These are phyloP conservation scores for Australoheros facetus DNA, from an alignment of 2,797 vertebrate species.

Conservation along the genomic window DNA sequence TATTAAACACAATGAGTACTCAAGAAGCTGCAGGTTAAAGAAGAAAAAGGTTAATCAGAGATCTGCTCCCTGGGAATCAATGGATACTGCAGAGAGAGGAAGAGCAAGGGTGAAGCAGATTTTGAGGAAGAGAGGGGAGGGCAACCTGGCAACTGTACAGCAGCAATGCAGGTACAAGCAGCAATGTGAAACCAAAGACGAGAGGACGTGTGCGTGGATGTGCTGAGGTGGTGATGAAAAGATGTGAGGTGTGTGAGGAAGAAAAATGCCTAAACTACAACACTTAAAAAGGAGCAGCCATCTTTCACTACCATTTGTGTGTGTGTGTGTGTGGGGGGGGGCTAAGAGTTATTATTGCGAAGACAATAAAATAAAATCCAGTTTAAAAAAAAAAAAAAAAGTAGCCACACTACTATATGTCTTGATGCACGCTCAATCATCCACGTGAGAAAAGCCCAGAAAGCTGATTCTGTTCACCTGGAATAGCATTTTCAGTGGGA, in stretches of 20 bases:
- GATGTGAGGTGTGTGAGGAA: neutral
- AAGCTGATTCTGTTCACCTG: neutral
- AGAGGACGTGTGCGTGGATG: neutral
- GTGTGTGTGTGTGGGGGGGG: too few relatives aligned
- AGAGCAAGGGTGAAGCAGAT: neutral
- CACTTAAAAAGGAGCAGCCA: neutral
- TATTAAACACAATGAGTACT: neutral
- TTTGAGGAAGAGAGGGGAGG: neutral
- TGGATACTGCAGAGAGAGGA: conserved; percentile 19
- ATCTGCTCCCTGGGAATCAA: conserved; percentile 9
- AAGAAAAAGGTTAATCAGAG: conserved; percentile 14
- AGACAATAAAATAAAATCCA: neutral
- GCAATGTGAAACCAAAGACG: conserved; percentile 29
- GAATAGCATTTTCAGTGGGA: too few relatives aligned
- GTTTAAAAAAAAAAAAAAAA: neutral
- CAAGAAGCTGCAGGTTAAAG: conserved; percentile 17
- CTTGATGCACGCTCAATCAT: neutral
- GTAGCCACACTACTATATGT: neutral
- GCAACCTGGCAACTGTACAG: conserved; percentile 32
- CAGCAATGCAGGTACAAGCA: conserved; percentile 45
- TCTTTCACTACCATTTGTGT: fast-evolving
- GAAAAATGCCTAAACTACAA: neutral
- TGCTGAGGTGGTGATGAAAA: neutral
- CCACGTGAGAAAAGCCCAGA: fast-evolving
- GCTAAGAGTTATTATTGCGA: fast-evolving